Evolutionary conservation across 2,113 vertebrate genomes (phyloP).

Genomic region (Vireo altiloquus): DNA sequence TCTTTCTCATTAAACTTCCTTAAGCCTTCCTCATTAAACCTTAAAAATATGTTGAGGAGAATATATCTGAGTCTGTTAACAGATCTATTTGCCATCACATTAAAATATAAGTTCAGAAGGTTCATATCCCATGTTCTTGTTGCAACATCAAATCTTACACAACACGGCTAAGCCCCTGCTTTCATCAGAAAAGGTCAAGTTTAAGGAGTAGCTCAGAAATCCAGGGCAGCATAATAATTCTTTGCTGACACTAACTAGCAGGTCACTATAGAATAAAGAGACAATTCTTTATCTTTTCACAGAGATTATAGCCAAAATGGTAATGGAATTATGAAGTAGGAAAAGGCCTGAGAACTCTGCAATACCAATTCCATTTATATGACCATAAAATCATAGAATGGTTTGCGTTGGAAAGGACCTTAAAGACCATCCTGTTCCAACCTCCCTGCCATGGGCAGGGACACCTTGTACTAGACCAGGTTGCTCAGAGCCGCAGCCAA

Average conservation of each 20-base stretch:
- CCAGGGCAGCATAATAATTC: background rate
- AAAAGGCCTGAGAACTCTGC: background rate
- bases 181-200: slow-evolving; percentile 17
- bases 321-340: background rate
- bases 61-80: background rate
- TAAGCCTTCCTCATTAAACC: background rate
- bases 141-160: background rate
- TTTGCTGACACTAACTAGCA: background rate
- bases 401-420: background rate
- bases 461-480: background rate
- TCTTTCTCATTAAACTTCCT: background rate
- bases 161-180: background rate
- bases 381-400: background rate
- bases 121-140: background rate
- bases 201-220: background rate
- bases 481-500: background rate
- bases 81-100: background rate
- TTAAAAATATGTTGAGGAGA: background rate
- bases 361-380: background rate
- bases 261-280: background rate
- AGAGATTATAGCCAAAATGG: background rate
- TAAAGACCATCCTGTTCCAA: background rate
- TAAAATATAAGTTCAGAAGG: background rate
- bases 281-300: background rate
- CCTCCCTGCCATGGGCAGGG: background rate